Percentiles rank a stretch among this genome's conserved stretches.
Evolutionary conservation across 2,113 vertebrate genomes (phyloP).

Genomic region (Physeter macrocephalus): DNA sequence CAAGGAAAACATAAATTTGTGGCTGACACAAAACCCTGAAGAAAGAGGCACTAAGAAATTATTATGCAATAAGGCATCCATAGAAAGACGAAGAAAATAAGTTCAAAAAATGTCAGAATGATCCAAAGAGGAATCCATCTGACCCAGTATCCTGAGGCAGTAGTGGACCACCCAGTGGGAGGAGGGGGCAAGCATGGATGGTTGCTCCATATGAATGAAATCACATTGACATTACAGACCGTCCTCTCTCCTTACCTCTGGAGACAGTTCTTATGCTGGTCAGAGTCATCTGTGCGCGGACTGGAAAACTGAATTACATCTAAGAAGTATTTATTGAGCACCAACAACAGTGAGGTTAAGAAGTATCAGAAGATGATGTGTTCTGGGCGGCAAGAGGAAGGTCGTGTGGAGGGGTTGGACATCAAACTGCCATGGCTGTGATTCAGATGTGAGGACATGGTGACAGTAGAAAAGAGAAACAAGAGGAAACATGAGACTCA

Average conservation of each 20-base stretch:
- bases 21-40: neutral
- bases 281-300: neutral
- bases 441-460: neutral
- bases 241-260: neutral
- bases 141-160: neutral
- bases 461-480: neutral
- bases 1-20: neutral
- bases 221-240: neutral
- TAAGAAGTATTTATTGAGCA: neutral
- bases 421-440: neutral
- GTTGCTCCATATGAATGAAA: neutral
- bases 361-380: neutral
- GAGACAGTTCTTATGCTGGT: neutral
- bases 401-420: accelerated
- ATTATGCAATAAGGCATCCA: neutral
- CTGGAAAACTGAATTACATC: neutral
- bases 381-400: neutral
- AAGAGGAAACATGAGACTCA: neutral
- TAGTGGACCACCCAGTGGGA: neutral
- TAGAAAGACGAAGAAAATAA: neutral
- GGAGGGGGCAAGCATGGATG: accelerated
- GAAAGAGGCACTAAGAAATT: neutral
- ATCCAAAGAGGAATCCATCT: neutral
- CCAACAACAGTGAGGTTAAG: neutral
- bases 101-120: neutral